phyloP scores from a whole-genome alignment of 2,797 vertebrate genomes.

The Carapus acus region DNA sequence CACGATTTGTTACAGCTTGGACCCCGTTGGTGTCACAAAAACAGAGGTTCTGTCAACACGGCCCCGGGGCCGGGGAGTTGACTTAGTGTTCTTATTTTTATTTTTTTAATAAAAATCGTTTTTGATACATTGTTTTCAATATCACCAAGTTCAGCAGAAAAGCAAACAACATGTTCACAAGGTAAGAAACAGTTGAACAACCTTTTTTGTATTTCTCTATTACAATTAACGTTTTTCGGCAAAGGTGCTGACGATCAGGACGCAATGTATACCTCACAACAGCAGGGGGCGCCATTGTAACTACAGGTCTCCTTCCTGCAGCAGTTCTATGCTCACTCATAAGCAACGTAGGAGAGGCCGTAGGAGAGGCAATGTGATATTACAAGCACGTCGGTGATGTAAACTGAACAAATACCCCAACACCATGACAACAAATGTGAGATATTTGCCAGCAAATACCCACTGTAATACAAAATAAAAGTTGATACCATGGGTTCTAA shows the following conservation, averaged over 20 bases:
- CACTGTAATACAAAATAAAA: slow-evolving; percentile 33
- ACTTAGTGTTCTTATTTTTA: slow-evolving; percentile 6
- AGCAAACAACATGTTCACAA: slow-evolving; percentile 40
- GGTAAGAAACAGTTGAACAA: slow-evolving; percentile 38
- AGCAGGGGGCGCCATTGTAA: slow-evolving; percentile 51
- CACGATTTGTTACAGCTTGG: slow-evolving; percentile 57
- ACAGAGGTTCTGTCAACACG: slow-evolving; percentile 21
- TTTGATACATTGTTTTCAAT: slow-evolving; percentile 49
- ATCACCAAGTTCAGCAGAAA: slow-evolving; percentile 60
- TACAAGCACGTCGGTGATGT: slow-evolving; percentile 6
- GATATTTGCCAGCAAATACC: slow-evolving; percentile 70
- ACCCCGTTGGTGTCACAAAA: slow-evolving; percentile 53
- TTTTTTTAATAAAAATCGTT: too few species aligned
- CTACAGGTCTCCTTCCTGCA: not conserved
- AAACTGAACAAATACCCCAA: slow-evolving; percentile 30
- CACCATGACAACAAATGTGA: slow-evolving; percentile 31
- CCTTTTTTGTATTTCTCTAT: slow-evolving; percentile 35
- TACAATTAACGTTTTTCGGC: slow-evolving; percentile 30
- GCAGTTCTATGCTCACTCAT: too few species aligned
- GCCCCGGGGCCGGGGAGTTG: slow-evolving; percentile 26
- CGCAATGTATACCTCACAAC: slow-evolving; percentile 11
- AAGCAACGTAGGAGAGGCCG: too few species aligned
- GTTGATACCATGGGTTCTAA: not conserved
- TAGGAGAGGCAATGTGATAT: too few species aligned
- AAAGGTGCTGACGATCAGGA: slow-evolving; percentile 42